Evolutionary conservation across 2,797 vertebrate species (phyloP).

Genomic region (Poeciliopsis infans): DNA sequence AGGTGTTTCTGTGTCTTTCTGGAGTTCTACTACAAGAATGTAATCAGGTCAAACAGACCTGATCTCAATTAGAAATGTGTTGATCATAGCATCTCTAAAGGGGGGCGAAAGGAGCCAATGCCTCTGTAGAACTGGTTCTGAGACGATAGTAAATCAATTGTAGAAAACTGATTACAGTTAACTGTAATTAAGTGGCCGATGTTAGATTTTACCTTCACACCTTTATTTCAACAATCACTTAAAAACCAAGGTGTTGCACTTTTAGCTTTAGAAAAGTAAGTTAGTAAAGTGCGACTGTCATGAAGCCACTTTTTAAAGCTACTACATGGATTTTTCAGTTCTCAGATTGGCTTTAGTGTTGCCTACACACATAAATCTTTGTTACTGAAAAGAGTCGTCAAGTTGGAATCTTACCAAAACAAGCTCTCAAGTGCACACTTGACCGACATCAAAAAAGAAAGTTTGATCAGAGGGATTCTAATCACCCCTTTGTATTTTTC

Average conservation of each 20-base stretch:
- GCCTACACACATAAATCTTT: not conserved
- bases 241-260: no score
- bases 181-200: no score
- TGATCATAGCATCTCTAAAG: no score
- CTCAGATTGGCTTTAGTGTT: not conserved
- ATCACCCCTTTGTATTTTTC: not conserved
- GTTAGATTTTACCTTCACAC: no score
- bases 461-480: not conserved
- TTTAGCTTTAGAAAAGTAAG: no score
- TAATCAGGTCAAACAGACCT: not conserved
- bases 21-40: not conserved
- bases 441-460: not conserved
- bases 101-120: no score
- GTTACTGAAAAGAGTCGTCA: not conserved
- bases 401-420: not conserved
- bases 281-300: not conserved
- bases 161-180: no score
- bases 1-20: slow-evolving; percentile 18
- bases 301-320: not conserved
- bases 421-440: not conserved
- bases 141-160: no score
- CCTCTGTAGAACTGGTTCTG: no score
- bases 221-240: no score
- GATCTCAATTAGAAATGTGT: not conserved
- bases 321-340: not conserved